Base-by-base conservation (phyloP, 2,797 vertebrate genomes). In the Thunnus albacares region DNA sequence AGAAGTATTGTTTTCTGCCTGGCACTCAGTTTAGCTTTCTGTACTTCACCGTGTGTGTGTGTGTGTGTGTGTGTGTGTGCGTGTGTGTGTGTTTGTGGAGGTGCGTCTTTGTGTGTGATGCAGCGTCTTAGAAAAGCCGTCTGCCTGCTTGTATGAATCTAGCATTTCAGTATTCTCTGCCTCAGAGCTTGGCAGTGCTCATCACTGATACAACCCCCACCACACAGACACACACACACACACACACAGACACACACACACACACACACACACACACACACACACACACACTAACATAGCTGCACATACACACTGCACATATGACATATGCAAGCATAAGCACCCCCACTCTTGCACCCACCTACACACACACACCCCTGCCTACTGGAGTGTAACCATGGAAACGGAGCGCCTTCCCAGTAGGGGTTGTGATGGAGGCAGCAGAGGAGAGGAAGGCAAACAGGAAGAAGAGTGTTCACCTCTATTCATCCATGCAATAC, bases 381-480 rank as follows among this genome's bases (percentile, higher is more conserved):
- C 90, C 86, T 77, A 67, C 85, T 85, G 73, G 83, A 82, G 82
- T 67, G 93, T 93, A 92, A 92, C 93, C 93, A 94, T 94, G 90
- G 94, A 84, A 93, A 95, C 92, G 62, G 63, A 81, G 87, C 15
- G 70, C 76, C 89, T 90, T 88, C 89, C 79, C 91, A 84, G 81
- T 81, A 89, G 75, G 85, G 84, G 84, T 62, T 75, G 82, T 79
- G 90, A 89, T 83, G 74, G 78, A 91, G 78, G 86, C 79, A 85
- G 86, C 52, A 79, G 71, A 71, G 24, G 63, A 78, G 78, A 86
- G 65, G 47, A 51, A 82, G 76, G 63, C 51, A 24, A 66, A 66
- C 33, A 67, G 82, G 68, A 85, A 77, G 77, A 84, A 75, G 77
- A 69, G 68, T 68, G 58, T 74, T 67, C 64, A 76, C 51, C 56